Evolutionary conservation across 2,888 invertebrate genomes (phyloP), one percentile per base, ranked within the genome.

Genomic region (Trachelus tabidus): DNA sequence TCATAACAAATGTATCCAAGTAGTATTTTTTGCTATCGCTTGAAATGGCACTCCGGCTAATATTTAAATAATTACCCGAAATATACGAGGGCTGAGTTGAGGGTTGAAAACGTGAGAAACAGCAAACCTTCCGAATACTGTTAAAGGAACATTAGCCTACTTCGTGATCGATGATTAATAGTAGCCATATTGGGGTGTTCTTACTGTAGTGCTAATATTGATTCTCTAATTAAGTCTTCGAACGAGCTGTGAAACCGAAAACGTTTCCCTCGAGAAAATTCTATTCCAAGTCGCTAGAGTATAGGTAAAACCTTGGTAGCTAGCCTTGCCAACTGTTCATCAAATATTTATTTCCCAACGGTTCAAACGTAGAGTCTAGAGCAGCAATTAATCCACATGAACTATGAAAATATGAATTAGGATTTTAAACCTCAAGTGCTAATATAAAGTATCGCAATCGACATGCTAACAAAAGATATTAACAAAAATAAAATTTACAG

Each of bases 381-480:
- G 23, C 23, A 40, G 40, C 40, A 15, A 56, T 56, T 56, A 56
- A 56, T 56, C 56, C 9, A 56, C 56, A 56, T 9, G 23, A 56
- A 56, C 56, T 56, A 56, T 56, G 56, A 2, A 56, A 23, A 56
- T 56, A 56, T 56, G 56, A 23, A 56, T 56, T 56, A 56, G 15
- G 9, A 23, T 56, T 56, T 56, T 23, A 9, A 56, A 23, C 56
- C 56, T 56, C 56, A 56, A 23, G 56, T 23, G 23, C 9, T 94
- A 81, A 93, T 93, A 80, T 92, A 93, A 76, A 93, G 93, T 83
- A 91, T 90, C 75, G 85, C 86, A 1, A 87, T 87, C 56, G 88
- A 86, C 68, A 88, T 85, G 73, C 92, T 91, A 81, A 92, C 93
- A 79, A 23, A 9, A 79, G 56, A 23, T 56, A 56, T 56, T 56